Base-by-base conservation (phyloP, 2,113 vertebrate genomes). In the Callaeas wilsoni region DNA sequence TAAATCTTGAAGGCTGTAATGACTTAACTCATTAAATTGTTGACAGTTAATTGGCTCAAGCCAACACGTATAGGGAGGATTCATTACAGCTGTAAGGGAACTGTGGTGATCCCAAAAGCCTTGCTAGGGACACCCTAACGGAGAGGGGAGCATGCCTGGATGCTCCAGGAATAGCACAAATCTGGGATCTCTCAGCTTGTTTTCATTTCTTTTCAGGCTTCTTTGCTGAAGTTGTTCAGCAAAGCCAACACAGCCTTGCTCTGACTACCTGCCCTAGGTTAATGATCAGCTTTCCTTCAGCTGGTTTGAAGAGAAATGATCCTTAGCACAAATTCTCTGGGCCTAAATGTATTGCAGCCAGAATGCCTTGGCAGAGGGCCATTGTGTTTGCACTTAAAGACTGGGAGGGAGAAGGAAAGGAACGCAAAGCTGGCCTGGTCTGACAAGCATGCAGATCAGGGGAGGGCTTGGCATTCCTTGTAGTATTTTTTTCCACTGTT, bases 211-310 rank as follows among this genome's bases (percentile, higher is more conserved):
- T 56, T 79, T 63, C 57, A 65, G 71, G 55, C 67, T 46, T 37
- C 39, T 49, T 62, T 30, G 35, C 59, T 65, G 63, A 89, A 79
- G 29, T 46, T 85, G 35, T 75, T 90, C 47, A 55, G 57, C 41
- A 75, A 82, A 87, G 68, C 77, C 77, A 84, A 89, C 30, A 64
- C 46, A 79, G 50, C 67, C 68, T 84, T 63, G 65, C 8, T 8
- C 39, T 76, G 62, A 86, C 65, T 90, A 93, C 91, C 93, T 95
- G 84, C 60, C 83, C 56, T 57, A 47, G 91, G 93, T 96, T 96
- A 97, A 96, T 96, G 75, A 96, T 93, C 88, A 93, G 93, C 93
- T 94, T 92, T 83, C 84, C 55, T 91, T 88, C 53, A 87, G 69
- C 65, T 87, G 44, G 26, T 70, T 84, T 76, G 62, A n/a, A 82